Percentiles rank a stretch among this genome's conserved stretches.
phyloP scores from a whole-genome alignment of 1,140 invertebrate genomes.

The Conopomorpha cramerella region DNA sequence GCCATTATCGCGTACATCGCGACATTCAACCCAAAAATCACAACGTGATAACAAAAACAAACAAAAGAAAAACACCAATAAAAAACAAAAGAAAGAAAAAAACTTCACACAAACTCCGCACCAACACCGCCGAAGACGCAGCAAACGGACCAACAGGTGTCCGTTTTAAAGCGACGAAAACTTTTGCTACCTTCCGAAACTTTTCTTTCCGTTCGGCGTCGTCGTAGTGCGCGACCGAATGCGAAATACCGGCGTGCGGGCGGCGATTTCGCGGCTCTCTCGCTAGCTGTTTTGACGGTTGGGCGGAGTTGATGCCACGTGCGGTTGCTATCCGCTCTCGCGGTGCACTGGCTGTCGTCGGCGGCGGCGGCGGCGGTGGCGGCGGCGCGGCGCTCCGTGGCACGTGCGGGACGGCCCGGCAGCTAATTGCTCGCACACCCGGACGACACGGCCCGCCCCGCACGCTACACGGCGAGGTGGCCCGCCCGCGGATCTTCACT shows the following conservation, averaged over 20 bases:
- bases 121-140: not conserved
- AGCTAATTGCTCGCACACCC: constrained; percentile 57
- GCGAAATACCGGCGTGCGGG: constrained; percentile 7
- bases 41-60: not conserved
- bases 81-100: constrained; percentile 1
- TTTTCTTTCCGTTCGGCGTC: too few species aligned
- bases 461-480: too few species aligned
- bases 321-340: constrained; percentile 38
- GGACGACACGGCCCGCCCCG: too few species aligned
- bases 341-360: constrained; percentile 30
- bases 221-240: not conserved
- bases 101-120: not conserved
- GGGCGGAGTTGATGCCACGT: constrained; percentile 10
- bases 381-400: constrained; percentile 10
- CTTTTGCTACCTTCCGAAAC: too few species aligned
- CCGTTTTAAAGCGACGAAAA: not conserved
- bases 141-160: constrained; percentile 2
- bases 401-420: constrained; percentile 14
- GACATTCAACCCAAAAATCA: too few species aligned
- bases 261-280: constrained; percentile 10
- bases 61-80: too few species aligned
- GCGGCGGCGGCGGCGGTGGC: constrained; percentile 29
- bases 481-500: too few species aligned
- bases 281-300: constrained; percentile 5
- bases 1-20: too few species aligned